Percentiles rank a stretch among this genome's conserved stretches.
Conservation (phyloP, 1,140 invertebrate genomes). For the Cherax quadricarinatus region DNA sequence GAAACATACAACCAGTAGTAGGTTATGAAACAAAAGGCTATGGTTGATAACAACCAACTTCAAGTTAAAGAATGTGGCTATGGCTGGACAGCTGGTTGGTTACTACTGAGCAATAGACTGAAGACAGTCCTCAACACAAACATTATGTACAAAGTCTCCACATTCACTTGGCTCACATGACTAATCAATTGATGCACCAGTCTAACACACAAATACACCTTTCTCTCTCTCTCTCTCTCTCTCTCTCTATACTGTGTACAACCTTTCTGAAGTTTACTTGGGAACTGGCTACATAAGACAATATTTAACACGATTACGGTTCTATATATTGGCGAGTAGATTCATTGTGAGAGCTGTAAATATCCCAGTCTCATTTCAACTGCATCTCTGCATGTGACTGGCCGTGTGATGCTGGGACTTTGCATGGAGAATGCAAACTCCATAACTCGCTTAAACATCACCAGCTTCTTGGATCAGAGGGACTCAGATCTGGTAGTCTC, state of each 20-base stretch:
- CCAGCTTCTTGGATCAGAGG: conserved; percentile 52
- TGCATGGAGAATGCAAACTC: conserved; percentile 23
- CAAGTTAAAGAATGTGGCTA: conserved; percentile 18
- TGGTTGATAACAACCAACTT: conserved; percentile 47
- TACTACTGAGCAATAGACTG: conserved; percentile 65
- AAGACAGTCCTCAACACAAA: conserved; percentile 46
- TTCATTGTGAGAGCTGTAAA: conserved; percentile 11
- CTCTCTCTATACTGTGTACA: conserved; percentile 6
- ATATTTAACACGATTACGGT: conserved; percentile 10
- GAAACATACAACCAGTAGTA: conserved; percentile 54
- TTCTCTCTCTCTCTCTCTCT: not conserved
- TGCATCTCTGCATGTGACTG: conserved; percentile 21
- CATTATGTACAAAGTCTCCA: conserved; percentile 58
- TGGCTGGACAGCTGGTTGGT: conserved; percentile 59
- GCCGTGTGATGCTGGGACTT: conserved; percentile 17
- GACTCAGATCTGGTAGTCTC: conserved; percentile 50
- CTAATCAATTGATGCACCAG: conserved; percentile 39
- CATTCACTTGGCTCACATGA: conserved; percentile 36
- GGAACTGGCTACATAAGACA: conserved; percentile 19
- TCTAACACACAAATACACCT: not conserved
- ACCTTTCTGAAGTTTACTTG: conserved; percentile 27
- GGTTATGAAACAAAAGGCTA: conserved; percentile 10
- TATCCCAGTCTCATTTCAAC: conserved; percentile 25
- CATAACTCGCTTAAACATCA: conserved; percentile 47
- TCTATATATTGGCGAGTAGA: conserved; percentile 12